phyloP scores from a whole-genome alignment of 2,113 vertebrate genomes.

The Zosterops japonicus region DNA sequence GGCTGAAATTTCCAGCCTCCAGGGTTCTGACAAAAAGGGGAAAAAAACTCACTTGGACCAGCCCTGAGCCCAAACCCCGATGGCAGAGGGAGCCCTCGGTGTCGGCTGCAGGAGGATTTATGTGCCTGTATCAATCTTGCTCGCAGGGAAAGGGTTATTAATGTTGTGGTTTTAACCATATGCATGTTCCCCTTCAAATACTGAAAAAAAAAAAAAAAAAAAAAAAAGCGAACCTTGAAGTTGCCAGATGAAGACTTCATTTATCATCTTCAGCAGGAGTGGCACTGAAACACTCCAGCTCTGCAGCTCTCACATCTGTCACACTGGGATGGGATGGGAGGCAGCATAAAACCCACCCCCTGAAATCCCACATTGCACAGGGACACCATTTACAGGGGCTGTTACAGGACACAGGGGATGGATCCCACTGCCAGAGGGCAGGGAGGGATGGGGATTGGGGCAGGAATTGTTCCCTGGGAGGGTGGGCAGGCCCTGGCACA shows the following conservation, averaged over 20 bases:
- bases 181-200: not conserved
- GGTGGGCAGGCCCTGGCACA: no score
- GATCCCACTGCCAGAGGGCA: accelerated
- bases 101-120: not conserved
- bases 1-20: no score
- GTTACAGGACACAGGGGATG: no score
- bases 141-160: not conserved
- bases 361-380: not conserved
- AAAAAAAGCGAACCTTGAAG: slow-evolving; percentile 22
- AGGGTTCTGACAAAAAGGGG: not conserved
- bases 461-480: not conserved
- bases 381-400: accelerated
- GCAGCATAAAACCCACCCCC: slow-evolving; percentile 5
- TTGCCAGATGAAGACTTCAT: slow-evolving; percentile 70
- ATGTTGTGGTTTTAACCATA: slow-evolving; percentile 2
- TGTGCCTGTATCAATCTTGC: not conserved
- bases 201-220: not conserved
- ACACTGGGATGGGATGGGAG: not conserved
- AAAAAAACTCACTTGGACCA: not conserved
- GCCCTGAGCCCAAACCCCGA: not conserved
- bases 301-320: slow-evolving; percentile 54
- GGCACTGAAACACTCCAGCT: slow-evolving; percentile 28
- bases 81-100: accelerated
- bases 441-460: accelerated
- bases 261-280: slow-evolving; percentile 56